Evolutionary conservation across 2,888 invertebrate species (phyloP).

Genomic region (Apamea sordens): DNA sequence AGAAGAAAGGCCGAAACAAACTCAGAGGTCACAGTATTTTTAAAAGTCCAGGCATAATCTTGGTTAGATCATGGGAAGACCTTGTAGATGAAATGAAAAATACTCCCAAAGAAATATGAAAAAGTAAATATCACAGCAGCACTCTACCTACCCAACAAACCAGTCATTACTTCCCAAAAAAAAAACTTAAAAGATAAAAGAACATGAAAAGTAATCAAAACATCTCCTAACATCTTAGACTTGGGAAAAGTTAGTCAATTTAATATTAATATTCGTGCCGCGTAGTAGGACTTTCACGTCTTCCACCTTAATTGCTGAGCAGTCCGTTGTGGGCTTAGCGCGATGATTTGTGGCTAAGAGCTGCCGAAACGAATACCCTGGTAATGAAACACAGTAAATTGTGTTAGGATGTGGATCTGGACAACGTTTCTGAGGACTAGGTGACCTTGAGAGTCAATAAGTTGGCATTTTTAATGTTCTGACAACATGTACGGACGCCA

Average conservation of each 20-base stretch:
- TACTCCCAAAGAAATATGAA: not conserved
- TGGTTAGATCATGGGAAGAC: too few relatives aligned
- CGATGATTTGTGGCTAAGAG: slow-evolving; percentile 63
- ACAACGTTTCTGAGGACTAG: not conserved
- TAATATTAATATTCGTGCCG: slow-evolving; percentile 66
- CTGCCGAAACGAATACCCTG: slow-evolving; percentile 56
- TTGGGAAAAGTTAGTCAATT: slow-evolving; percentile 63
- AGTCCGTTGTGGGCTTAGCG: slow-evolving; percentile 58
- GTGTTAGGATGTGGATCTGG: slow-evolving; percentile 16
- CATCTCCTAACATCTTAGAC: slow-evolving; percentile 45
- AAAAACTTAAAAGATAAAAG: slow-evolving; percentile 46
- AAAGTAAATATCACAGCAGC: not conserved
- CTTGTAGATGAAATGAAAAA: not conserved
- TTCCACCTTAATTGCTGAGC: slow-evolving; percentile 65
- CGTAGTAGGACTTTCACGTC: slow-evolving; percentile 56
- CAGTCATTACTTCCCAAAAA: slow-evolving; percentile 9
- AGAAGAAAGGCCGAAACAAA: too few relatives aligned
- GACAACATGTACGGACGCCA: not conserved
- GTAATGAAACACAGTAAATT: slow-evolving; percentile 67
- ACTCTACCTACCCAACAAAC: not conserved
- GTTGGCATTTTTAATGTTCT: not conserved
- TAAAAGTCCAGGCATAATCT: too few relatives aligned
- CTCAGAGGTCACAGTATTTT: too few relatives aligned
- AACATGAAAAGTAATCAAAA: slow-evolving; percentile 63
- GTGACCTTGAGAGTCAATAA: slow-evolving; percentile 17